Evolutionary conservation across 2,888 invertebrate genomes (phyloP).

Genomic region (Calliphora vomitoria): DNA sequence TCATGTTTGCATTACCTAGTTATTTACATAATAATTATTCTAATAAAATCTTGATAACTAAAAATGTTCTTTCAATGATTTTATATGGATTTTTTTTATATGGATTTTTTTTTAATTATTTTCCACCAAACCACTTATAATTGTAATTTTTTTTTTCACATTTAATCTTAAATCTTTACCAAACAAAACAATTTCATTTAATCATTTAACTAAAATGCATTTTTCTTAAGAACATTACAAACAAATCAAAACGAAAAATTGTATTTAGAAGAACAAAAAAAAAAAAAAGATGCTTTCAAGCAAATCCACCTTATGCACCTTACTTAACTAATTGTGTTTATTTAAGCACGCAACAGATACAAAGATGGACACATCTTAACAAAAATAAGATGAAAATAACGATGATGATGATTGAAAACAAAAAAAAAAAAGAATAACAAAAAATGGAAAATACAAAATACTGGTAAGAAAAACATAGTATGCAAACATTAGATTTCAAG

Average conservation of each 20-base stretch:
- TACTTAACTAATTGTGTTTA: slow-evolving; percentile 72
- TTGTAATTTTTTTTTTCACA: background rate
- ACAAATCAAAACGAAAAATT: slow-evolving; percentile 61
- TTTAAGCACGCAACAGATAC: slow-evolving; percentile 70
- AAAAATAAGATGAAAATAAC: slow-evolving; percentile 10
- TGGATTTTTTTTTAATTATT: slow-evolving; percentile 6
- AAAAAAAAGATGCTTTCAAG: slow-evolving; percentile 31
- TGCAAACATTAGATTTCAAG: slow-evolving; percentile 75
- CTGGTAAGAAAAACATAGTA: slow-evolving; percentile 54
- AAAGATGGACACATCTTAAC: slow-evolving; percentile 42
- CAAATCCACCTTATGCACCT: slow-evolving; percentile 65
- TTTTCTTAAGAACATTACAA: slow-evolving; percentile 68
- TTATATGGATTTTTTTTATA: background rate
- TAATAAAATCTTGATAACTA: no score
- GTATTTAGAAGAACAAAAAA: slow-evolving; percentile 22
- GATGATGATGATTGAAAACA: slow-evolving; percentile 58
- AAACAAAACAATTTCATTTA: slow-evolving; percentile 19
- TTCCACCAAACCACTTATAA: background rate
- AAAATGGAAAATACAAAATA: slow-evolving; percentile 30
- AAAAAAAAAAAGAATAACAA: slow-evolving; percentile 1
- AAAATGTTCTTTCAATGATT: background rate
- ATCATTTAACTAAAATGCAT: slow-evolving; percentile 44
- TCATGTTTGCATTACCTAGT: no score
- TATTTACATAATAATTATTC: no score
- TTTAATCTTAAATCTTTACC: slow-evolving; percentile 22